These are phyloP conservation scores for Eilema caniola DNA, from an alignment of 2,888 invertebrate species.

Conservation along the genomic window DNA sequence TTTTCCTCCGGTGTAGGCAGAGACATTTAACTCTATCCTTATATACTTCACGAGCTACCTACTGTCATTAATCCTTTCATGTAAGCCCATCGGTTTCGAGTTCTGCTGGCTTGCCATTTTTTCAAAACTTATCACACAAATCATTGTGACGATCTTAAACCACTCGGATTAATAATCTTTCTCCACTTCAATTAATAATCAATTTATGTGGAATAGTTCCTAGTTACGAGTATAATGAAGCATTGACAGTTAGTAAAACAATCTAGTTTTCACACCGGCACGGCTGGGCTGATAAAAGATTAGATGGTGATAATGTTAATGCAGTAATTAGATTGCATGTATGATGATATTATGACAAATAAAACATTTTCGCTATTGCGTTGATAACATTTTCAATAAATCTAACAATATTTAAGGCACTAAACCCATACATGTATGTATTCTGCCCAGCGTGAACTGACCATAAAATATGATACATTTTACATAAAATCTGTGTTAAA, in stretches of 20 bases:
- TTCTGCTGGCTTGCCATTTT: too few species aligned
- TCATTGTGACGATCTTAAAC: slow-evolving; percentile 4
- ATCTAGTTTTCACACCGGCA: slow-evolving; percentile 39
- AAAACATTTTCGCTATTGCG: slow-evolving; percentile 30
- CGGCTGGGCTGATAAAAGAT: slow-evolving; percentile 48
- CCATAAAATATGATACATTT: not conserved
- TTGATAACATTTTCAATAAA: slow-evolving; percentile 35
- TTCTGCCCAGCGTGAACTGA: not conserved
- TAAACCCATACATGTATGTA: too few species aligned
- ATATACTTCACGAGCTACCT: too few species aligned
- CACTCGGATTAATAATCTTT: too few species aligned
- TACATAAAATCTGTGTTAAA: not conserved
- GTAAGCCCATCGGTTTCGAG: too few species aligned
- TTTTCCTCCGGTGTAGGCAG: too few species aligned
- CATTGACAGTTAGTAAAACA: slow-evolving; percentile 36
- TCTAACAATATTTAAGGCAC: slow-evolving; percentile 12
- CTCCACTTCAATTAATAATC: not conserved
- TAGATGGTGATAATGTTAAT: slow-evolving; percentile 50
- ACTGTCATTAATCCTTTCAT: too few species aligned
- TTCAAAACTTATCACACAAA: too few species aligned
- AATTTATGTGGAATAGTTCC: slow-evolving; percentile 19
- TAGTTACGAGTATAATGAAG: slow-evolving; percentile 20
- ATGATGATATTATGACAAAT: slow-evolving; percentile 45
- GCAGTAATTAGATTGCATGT: slow-evolving; percentile 50
- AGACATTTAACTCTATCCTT: too few species aligned